Conservation (phyloP, 23 tunicate genomes). For the Diplosoma virens region DNA sequence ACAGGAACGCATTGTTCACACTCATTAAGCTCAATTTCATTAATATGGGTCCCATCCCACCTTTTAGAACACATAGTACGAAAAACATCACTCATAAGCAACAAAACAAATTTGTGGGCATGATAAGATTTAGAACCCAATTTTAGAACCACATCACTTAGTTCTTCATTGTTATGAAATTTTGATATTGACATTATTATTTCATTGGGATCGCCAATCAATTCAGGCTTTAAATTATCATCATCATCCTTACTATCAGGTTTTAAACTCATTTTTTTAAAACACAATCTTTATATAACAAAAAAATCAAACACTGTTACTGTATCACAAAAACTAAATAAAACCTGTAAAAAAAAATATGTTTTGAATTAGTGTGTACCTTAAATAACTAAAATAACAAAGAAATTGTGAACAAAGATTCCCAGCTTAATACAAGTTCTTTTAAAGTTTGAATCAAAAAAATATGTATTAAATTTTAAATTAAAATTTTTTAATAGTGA, state of each 20-base stretch:
- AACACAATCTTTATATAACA: not conserved
- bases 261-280: not conserved
- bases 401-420: too few species aligned
- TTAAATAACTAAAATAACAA: too few species aligned
- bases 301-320: not conserved
- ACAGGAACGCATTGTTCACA: constrained; percentile 84
- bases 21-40: constrained; percentile 67
- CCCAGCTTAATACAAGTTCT: too few species aligned
- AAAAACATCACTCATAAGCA: constrained; percentile 93
- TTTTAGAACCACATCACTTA: constrained; percentile 75
- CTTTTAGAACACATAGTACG: constrained; percentile 83
- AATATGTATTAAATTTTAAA: too few species aligned
- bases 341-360: too few species aligned
- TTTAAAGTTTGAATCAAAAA: too few species aligned
- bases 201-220: constrained; percentile 34
- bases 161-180: constrained; percentile 74
- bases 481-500: too few species aligned
- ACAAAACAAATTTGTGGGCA: constrained; percentile 80
- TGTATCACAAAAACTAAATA: not conserved
- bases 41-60: constrained; percentile 57
- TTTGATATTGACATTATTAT: constrained; percentile 37
- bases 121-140: constrained; percentile 55
- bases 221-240: not conserved
- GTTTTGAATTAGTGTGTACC: too few species aligned
- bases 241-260: not conserved